Conservation (phyloP, 2,888 invertebrate genomes). For the Helobdella robusta region DNA sequence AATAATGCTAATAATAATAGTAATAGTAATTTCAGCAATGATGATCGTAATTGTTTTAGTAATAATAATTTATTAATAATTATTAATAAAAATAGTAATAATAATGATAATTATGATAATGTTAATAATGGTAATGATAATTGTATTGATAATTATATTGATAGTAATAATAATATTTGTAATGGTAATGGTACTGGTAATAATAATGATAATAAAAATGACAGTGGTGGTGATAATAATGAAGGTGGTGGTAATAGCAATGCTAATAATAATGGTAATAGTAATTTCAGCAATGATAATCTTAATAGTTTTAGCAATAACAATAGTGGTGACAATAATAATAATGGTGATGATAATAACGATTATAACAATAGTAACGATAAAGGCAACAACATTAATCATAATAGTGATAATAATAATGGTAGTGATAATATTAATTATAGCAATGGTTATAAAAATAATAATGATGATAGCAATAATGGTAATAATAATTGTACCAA, state of each 20-base stretch:
- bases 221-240: background rate
- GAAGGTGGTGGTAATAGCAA: background rate
- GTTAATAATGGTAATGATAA: too few species aligned
- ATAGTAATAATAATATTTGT: background rate
- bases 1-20: too few species aligned
- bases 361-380: background rate
- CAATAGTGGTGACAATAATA: background rate
- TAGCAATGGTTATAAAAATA: background rate
- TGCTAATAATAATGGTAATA: background rate
- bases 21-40: too few species aligned
- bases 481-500: background rate
- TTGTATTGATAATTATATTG: too few species aligned
- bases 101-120: too few species aligned
- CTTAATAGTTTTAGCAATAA: background rate
- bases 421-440: background rate
- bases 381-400: background rate
- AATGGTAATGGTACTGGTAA: background rate
- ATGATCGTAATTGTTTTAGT: too few species aligned
- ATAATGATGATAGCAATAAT: background rate
- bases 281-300: background rate
- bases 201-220: background rate
- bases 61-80: too few species aligned
- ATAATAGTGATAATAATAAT: background rate
- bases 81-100: too few species aligned
- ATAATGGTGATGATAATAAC: slow-evolving; percentile 1